Percentiles rank a stretch among this genome's conserved stretches.
Conservation (phyloP, 2,113 vertebrate species). For the Cardinalis cardinalis region DNA sequence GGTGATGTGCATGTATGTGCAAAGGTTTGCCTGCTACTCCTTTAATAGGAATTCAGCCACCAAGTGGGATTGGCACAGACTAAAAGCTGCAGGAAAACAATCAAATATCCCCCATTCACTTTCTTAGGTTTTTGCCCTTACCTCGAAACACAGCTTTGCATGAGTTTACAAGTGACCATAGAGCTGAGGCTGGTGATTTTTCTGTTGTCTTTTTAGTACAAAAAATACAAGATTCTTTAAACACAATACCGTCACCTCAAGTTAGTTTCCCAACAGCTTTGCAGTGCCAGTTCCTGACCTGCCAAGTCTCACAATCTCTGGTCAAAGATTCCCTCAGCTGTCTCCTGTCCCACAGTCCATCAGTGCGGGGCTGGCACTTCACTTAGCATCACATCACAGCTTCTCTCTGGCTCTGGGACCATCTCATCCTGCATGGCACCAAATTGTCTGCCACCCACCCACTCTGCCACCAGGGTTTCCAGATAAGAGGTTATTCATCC, state of each 20-base stretch:
- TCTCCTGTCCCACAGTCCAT: background rate
- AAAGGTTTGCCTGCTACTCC: background rate
- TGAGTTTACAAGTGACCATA: background rate
- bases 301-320: background rate
- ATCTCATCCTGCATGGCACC: background rate
- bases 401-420: background rate
- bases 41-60: background rate
- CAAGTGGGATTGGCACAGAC: background rate
- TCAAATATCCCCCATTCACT: background rate
- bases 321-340: background rate
- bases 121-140: background rate
- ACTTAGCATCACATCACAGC: background rate
- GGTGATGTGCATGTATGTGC: accelerated
- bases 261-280: background rate
- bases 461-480: background rate
- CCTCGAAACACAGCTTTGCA: background rate
- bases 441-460: background rate
- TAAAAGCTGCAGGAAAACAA: background rate
- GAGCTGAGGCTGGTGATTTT: background rate
- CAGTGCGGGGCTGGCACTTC: background rate
- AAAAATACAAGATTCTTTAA: background rate
- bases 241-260: background rate
- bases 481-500: background rate
- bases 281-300: background rate
- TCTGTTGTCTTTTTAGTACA: background rate